These are phyloP conservation scores for Andrena marginata DNA, from an alignment of 2,888 invertebrate species.

Conservation along the genomic window DNA sequence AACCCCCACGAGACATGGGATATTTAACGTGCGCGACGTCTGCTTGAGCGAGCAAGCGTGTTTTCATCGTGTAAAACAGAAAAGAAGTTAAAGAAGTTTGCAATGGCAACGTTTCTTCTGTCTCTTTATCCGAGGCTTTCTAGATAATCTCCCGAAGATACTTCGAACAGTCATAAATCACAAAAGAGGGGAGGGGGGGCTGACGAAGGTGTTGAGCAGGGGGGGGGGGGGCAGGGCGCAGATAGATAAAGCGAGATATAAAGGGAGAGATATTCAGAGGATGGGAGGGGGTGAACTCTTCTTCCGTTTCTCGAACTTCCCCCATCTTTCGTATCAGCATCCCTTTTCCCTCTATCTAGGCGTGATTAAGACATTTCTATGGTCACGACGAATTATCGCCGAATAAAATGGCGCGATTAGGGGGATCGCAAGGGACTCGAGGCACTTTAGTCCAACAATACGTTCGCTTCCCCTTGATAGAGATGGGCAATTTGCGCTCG, in stretches of 20 bases:
- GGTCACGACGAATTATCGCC: conserved; percentile 75
- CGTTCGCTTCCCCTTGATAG: conserved; percentile 30
- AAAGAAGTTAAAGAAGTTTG: conserved; percentile 8
- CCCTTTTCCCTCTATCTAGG: conserved; percentile 1
- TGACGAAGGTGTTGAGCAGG: conserved; percentile 42
- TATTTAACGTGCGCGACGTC: neutral
- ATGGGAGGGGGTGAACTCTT: neutral
- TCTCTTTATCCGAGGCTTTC: conserved; percentile 44
- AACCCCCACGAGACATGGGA: neutral
- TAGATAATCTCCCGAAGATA: conserved; percentile 70
- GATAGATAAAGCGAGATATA: conserved; percentile 11
- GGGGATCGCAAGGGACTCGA: conserved; percentile 64
- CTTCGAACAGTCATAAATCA: conserved; percentile 75
- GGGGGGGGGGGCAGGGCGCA: conserved; percentile 4
- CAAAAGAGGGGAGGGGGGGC: conserved; percentile 43
- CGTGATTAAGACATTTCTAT: conserved; percentile 76
- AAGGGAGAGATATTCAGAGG: conserved; percentile 46
- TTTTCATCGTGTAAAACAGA: neutral
- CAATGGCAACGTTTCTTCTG: conserved; percentile 34
- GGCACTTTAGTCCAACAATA: conserved; percentile 69
- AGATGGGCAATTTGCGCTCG: too few species aligned
- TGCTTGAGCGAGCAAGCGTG: neutral
- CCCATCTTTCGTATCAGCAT: conserved; percentile 27
- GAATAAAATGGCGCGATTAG: conserved; percentile 73
- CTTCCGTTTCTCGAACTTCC: conserved; percentile 5